A percentile compares a stretch with the other conserved stretches of the same genome.
Conservation (phyloP, 2,888 invertebrate species). For the Tenthredo amoena region DNA sequence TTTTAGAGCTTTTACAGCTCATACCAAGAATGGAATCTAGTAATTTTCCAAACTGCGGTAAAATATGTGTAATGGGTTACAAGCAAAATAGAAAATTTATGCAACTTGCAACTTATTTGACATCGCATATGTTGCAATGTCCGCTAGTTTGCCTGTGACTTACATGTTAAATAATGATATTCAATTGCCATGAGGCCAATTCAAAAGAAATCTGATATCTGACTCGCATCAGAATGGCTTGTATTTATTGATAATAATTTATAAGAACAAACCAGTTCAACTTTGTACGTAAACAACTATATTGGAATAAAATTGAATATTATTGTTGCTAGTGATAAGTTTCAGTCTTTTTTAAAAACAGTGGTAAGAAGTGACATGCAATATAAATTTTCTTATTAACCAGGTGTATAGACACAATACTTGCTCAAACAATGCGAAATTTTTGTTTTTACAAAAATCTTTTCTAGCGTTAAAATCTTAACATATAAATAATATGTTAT, state of each 20-base stretch:
- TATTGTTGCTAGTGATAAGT: constrained; percentile 40
- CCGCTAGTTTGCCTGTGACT: constrained; percentile 37
- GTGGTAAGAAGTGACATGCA: constrained; percentile 36
- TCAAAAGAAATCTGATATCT: constrained; percentile 29
- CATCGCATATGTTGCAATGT: constrained; percentile 27
- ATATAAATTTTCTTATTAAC: constrained; percentile 32
- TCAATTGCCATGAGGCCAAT: not conserved
- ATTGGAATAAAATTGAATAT: constrained; percentile 46
- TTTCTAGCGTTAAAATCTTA: not conserved
- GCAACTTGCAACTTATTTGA: constrained; percentile 30
- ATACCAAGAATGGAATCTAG: constrained; percentile 18
- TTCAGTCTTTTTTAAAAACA: constrained; percentile 46
- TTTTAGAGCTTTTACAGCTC: not conserved
- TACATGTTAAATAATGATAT: constrained; percentile 31
- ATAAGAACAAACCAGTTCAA: constrained; percentile 41
- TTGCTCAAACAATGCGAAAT: not conserved
- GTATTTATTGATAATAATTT: constrained; percentile 44
- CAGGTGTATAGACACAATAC: constrained; percentile 30
- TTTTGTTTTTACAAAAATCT: not conserved
- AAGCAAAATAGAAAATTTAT: constrained; percentile 21
- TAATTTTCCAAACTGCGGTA: constrained; percentile 6
- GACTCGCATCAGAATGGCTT: constrained; percentile 40
- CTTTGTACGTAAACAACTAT: constrained; percentile 28
- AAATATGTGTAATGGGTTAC: constrained; percentile 17
- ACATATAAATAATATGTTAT: not conserved